These are phyloP conservation scores for Achroia grisella DNA, from an alignment of 1,140 invertebrate genomes.

Conservation along the genomic window DNA sequence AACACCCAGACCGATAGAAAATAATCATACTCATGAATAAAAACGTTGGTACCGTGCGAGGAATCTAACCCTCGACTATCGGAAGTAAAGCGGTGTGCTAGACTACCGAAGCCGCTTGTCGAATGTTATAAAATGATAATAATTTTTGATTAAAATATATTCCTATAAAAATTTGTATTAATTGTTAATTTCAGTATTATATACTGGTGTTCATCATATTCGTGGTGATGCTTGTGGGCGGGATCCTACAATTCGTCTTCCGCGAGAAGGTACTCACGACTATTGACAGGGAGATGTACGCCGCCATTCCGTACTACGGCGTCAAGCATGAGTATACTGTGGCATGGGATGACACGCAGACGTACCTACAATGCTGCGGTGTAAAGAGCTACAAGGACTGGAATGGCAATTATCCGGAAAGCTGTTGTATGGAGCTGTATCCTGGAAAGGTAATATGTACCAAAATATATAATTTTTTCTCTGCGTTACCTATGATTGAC, in stretches of 20 bases:
- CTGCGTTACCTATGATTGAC: too few relatives aligned
- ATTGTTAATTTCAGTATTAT: constrained; percentile 84
- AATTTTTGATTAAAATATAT: too few relatives aligned
- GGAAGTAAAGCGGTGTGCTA: too few relatives aligned
- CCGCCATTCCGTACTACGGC: constrained; percentile 82
- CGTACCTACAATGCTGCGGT: constrained; percentile 88
- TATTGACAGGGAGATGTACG: constrained; percentile 85
- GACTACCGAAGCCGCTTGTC: too few relatives aligned
- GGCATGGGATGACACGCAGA: constrained; percentile 90
- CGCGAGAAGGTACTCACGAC: constrained; percentile 82
- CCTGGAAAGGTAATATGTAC: constrained; percentile 71
- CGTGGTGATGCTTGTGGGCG: constrained; percentile 90
- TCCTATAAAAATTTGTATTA: too few relatives aligned
- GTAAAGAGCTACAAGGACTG: constrained; percentile 84
- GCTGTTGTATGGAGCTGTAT: constrained; percentile 83
- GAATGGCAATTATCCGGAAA: constrained; percentile 83
- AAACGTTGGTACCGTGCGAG: too few relatives aligned
- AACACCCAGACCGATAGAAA: too few relatives aligned
- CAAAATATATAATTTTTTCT: not conserved
- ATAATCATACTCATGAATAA: too few relatives aligned
- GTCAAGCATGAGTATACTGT: constrained; percentile 78
- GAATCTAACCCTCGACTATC: too few relatives aligned
- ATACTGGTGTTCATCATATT: constrained; percentile 90
- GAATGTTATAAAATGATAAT: too few relatives aligned
- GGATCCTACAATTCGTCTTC: constrained; percentile 92